Evolutionary conservation across 2,797 vertebrate species (phyloP).

Genomic region (Phalloptychus januarius): DNA sequence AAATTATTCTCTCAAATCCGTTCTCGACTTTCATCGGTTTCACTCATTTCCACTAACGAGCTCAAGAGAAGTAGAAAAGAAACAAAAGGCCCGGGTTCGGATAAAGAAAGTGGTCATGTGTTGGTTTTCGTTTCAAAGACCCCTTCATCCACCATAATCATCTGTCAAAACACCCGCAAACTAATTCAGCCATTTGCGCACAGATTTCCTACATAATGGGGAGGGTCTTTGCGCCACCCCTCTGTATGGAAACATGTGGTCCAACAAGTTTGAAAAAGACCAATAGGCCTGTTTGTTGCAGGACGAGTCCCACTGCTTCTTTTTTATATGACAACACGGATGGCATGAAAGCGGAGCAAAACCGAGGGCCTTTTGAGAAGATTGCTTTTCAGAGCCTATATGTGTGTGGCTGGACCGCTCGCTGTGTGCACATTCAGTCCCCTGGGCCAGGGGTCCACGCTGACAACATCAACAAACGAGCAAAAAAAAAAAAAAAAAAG

Average conservation of each 20-base stretch:
- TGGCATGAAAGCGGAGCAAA: conserved; percentile 83
- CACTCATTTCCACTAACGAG: conserved; percentile 47
- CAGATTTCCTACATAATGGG: conserved; percentile 81
- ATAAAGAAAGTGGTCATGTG: conserved; percentile 64
- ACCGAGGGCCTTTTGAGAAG: conserved; percentile 86
- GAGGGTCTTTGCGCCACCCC: conserved; percentile 63
- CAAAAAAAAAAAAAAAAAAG: conserved; percentile 58
- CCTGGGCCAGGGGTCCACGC: conserved; percentile 80
- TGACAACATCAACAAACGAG: conserved; percentile 90
- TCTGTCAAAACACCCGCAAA: conserved; percentile 87
- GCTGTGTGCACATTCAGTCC: conserved; percentile 82
- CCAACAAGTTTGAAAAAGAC: conserved; percentile 86
- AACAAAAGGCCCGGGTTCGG: conserved; percentile 30
- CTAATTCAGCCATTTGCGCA: conserved; percentile 86
- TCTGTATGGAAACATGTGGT: conserved; percentile 83
- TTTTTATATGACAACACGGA: conserved; percentile 81
- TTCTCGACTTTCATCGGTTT: conserved; percentile 42
- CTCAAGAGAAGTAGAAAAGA: conserved; percentile 5
- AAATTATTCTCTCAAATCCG: conserved; percentile 36
- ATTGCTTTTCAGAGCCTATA: conserved; percentile 87
- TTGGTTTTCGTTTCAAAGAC: conserved; percentile 75
- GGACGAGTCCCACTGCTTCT: conserved; percentile 82
- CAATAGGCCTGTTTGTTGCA: conserved; percentile 77
- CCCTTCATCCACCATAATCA: conserved; percentile 81
- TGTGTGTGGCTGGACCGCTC: conserved; percentile 61